These are phyloP conservation scores for Isichthys henryi DNA, from an alignment of 2,113 vertebrate genomes.

Conservation along the genomic window DNA sequence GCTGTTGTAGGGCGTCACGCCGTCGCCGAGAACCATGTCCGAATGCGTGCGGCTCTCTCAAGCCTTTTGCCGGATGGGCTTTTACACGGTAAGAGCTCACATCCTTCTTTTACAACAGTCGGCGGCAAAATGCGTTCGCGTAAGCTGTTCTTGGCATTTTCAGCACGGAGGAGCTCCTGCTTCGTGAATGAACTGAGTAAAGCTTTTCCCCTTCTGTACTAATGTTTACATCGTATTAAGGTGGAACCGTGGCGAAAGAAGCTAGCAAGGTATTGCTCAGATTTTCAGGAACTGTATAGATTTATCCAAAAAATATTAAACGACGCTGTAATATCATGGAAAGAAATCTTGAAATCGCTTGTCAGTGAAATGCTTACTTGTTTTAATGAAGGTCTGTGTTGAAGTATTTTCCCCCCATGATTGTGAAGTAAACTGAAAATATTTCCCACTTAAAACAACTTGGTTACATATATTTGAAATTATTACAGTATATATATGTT, in stretches of 20 bases:
- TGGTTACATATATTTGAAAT: not conserved
- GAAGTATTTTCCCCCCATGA: not conserved
- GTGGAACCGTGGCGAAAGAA: not conserved
- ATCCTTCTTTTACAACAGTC: not conserved
- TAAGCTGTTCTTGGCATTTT: not conserved
- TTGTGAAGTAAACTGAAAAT: not conserved
- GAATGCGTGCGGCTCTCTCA: constrained; percentile 82
- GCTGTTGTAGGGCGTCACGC: constrained; percentile 63
- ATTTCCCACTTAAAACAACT: not conserved
- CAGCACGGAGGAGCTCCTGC: not conserved
- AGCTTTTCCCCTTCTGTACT: not conserved
- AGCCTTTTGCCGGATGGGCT: constrained; percentile 84
- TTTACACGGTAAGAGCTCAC: constrained; percentile 74
- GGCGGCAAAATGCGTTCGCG: not conserved
- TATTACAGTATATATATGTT: not conserved
- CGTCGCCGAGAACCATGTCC: constrained; percentile 71
- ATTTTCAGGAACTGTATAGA: not conserved
- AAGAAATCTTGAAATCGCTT: not conserved
- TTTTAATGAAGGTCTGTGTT: not conserved
- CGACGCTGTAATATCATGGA: not conserved
- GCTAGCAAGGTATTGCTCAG: not conserved
- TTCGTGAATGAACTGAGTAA: not conserved
- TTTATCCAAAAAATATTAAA: not conserved
- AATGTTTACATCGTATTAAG: constrained; percentile 14
- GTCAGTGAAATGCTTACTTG: not conserved